Percentiles rank a stretch among this genome's conserved stretches.
Conservation (phyloP, 2,888 invertebrate genomes). For the Chalcis sispes region DNA sequence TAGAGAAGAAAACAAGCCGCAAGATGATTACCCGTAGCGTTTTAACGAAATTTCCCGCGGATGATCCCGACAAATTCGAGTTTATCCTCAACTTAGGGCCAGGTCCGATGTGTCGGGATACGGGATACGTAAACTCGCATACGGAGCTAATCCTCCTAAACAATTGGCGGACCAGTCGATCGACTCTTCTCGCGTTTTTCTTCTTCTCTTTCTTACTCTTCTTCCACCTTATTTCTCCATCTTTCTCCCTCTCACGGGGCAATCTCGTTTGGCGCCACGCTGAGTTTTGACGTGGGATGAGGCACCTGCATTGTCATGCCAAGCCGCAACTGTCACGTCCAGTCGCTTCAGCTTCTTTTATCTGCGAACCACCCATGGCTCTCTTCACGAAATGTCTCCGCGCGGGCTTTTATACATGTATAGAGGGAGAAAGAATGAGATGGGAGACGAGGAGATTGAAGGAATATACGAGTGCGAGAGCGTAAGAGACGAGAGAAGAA, state of each 20-base stretch:
- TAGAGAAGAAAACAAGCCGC: constrained; percentile 52
- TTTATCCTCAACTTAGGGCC: constrained; percentile 62
- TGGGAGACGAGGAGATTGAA: background rate
- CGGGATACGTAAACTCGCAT: constrained; percentile 67
- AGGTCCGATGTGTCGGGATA: constrained; percentile 60
- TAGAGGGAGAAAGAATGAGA: background rate
- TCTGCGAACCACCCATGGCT: constrained; percentile 63
- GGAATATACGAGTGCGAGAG: background rate
- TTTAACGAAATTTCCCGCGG: constrained; percentile 64
- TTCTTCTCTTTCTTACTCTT: background rate
- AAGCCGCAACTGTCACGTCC: constrained; percentile 66
- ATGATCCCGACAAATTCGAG: constrained; percentile 64
- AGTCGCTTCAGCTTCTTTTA: constrained; percentile 63
- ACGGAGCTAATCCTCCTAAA: constrained; percentile 69
- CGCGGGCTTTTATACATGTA: constrained; percentile 29
- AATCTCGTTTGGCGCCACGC: constrained; percentile 72
- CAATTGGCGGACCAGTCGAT: constrained; percentile 71
- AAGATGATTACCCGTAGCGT: constrained; percentile 60
- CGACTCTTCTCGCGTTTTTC: constrained; percentile 53
- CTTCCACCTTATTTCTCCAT: constrained; percentile 14
- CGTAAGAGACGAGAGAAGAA: no score
- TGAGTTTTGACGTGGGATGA: constrained; percentile 76
- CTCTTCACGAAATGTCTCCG: constrained; percentile 48
- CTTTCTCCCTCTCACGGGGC: constrained; percentile 46
- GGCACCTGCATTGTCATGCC: constrained; percentile 76